Conservation (phyloP, 2,888 invertebrate species). For the Machimus rusticus region DNA sequence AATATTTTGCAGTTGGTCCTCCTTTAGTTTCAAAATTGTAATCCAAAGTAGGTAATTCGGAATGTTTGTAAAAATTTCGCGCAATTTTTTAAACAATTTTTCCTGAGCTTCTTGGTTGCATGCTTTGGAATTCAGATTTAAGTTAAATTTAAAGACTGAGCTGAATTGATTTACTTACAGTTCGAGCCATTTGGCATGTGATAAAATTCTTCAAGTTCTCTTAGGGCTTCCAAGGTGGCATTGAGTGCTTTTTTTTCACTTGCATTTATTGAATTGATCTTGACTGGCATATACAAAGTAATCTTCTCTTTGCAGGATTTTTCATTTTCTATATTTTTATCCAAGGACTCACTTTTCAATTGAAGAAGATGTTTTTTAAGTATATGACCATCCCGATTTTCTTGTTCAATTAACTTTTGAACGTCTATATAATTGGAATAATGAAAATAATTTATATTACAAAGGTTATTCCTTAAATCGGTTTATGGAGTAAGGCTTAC, state of each 20-base stretch:
- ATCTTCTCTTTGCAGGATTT: slow-evolving; percentile 52
- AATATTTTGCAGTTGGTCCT: slow-evolving; percentile 57
- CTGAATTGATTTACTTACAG: slow-evolving; percentile 43
- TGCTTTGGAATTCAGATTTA: slow-evolving; percentile 45
- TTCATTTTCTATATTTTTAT: slow-evolving; percentile 53
- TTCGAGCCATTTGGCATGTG: slow-evolving; percentile 51
- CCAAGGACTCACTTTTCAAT: slow-evolving; percentile 53
- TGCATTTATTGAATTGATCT: slow-evolving; percentile 54
- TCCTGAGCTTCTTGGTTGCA: slow-evolving; percentile 53
- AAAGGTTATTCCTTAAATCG: background rate
- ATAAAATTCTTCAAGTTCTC: slow-evolving; percentile 57
- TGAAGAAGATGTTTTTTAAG: slow-evolving; percentile 54
- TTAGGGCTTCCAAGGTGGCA: slow-evolving; percentile 54
- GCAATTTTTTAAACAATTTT: slow-evolving; percentile 56
- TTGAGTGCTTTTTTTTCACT: slow-evolving; percentile 54
- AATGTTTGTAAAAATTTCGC: slow-evolving; percentile 55
- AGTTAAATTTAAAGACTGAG: background rate
- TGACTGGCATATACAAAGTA: slow-evolving; percentile 56
- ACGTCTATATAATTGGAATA: slow-evolving; percentile 53
- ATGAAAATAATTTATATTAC: background rate
- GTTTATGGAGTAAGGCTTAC: background rate
- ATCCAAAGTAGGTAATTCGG: slow-evolving; percentile 58
- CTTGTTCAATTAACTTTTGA: slow-evolving; percentile 54
- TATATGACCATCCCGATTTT: slow-evolving; percentile 52
- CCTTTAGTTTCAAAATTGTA: slow-evolving; percentile 56